These are phyloP conservation scores for Empidonax traillii DNA, from an alignment of 2,113 vertebrate genomes.

Conservation along the genomic window DNA sequence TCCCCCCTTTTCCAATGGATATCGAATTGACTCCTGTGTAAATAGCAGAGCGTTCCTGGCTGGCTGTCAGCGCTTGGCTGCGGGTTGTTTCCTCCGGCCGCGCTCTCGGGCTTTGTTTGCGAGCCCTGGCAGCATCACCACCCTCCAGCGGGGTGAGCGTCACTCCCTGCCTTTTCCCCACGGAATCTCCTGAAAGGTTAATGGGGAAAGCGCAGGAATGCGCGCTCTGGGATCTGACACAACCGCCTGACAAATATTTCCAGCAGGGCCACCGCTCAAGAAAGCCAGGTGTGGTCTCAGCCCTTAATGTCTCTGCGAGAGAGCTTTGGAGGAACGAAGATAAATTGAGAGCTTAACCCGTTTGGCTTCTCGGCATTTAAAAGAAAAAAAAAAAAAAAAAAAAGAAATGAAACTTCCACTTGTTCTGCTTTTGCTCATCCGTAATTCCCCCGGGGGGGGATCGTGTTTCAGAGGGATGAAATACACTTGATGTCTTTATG, in stretches of 20 bases:
- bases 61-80: neutral
- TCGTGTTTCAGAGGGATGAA: constrained; percentile 48
- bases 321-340: constrained; percentile 65
- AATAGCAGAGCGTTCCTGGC: neutral
- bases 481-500: constrained; percentile 55
- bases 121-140: neutral
- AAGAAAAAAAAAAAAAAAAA: neutral
- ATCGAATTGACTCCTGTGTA: constrained; percentile 8
- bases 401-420: constrained; percentile 54
- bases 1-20: neutral
- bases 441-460: constrained; percentile 7
- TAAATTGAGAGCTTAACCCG: constrained; percentile 71
- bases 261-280: constrained; percentile 62
- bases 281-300: constrained; percentile 63
- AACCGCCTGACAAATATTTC: constrained; percentile 65
- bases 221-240: constrained; percentile 66
- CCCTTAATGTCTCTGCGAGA: constrained; percentile 32
- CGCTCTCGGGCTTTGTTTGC: neutral
- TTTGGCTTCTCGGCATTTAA: constrained; percentile 58
- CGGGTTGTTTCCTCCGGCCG: constrained; percentile 11
- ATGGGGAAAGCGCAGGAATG: constrained; percentile 69
- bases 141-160: constrained; percentile 33
- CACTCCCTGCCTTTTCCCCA: constrained; percentile 35
- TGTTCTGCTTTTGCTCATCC: constrained; percentile 63
- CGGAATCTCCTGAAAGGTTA: constrained; percentile 60